Percentiles rank a stretch among this genome's conserved stretches.
phyloP scores from a whole-genome alignment of 1,140 invertebrate genomes.

The Aphaenogaster floridana region DNA sequence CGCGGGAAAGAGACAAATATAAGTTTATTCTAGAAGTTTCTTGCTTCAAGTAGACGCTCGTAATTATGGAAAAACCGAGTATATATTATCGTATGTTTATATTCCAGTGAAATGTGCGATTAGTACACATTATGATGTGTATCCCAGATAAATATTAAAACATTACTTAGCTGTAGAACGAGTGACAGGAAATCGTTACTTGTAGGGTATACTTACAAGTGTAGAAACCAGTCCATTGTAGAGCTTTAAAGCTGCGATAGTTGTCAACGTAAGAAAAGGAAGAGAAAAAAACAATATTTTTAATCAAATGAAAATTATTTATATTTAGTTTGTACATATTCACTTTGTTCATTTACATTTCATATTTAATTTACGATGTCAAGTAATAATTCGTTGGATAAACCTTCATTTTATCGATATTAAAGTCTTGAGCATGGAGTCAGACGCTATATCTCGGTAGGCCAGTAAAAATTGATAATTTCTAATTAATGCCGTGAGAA shows the following conservation, averaged over 20 bases:
- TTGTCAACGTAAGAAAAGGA: neutral
- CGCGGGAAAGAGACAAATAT: neutral
- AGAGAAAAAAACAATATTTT: neutral
- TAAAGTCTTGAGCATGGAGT: neutral
- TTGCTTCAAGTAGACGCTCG: neutral
- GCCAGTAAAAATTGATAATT: neutral
- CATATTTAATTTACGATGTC: neutral
- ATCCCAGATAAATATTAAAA: constrained; percentile 27
- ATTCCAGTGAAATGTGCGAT: neutral
- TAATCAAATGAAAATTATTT: constrained; percentile 2
- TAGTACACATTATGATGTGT: constrained; percentile 24
- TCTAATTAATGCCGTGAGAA: neutral
- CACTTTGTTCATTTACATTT: neutral
- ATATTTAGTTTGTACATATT: neutral
- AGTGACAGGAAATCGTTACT: neutral
- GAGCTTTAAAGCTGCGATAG: neutral
- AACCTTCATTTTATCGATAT: neutral
- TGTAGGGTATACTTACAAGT: too few relatives aligned
- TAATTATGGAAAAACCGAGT: constrained; percentile 24
- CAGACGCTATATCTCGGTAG: neutral
- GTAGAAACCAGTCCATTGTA: neutral
- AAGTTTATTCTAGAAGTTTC: neutral
- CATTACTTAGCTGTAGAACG: neutral
- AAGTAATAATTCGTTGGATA: neutral
- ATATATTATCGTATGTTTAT: constrained; percentile 10